Conservation (phyloP, 35 echinoderm and acorn worm genomes). For the Apostichopus japonicus region DNA sequence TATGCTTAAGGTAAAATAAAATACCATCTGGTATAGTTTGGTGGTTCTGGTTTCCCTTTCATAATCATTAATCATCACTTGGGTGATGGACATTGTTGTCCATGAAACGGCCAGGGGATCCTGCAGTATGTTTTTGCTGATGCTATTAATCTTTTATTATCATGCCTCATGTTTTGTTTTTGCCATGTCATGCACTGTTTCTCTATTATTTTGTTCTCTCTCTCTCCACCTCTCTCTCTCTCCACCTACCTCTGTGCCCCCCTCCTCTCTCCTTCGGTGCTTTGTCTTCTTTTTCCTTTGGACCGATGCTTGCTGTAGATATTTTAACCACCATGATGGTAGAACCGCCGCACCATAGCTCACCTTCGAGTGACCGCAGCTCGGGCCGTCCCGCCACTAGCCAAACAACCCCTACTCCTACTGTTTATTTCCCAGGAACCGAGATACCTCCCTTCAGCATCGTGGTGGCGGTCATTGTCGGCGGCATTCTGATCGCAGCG, state of each 20-base stretch:
- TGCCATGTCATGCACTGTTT: slow-evolving; percentile 33
- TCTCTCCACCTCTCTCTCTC: slow-evolving; percentile 24
- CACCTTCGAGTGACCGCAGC: background rate
- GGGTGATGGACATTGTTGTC: too few species aligned
- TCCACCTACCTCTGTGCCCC: background rate
- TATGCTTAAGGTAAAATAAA: too few species aligned
- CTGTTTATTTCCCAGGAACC: slow-evolving; percentile 11
- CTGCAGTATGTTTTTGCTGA: too few species aligned
- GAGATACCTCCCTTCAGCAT: background rate
- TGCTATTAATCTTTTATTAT: too few species aligned
- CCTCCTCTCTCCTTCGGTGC: background rate
- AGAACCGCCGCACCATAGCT: background rate
- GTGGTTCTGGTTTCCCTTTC: too few species aligned
- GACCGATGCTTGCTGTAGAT: slow-evolving; percentile 44
- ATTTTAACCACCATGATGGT: slow-evolving; percentile 13
- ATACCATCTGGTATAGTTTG: too few species aligned
- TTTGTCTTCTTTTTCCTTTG: slow-evolving; percentile 27
- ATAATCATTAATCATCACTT: too few species aligned
- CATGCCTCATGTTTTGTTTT: background rate
- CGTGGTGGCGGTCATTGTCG: background rate
- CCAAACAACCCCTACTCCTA: background rate
- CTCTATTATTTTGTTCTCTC: slow-evolving; percentile 3
- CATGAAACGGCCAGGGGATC: too few species aligned
- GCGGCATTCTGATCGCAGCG: background rate
- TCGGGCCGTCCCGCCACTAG: background rate